These are phyloP conservation scores for Eleutherodactylus coqui DNA, from an alignment of 2,797 vertebrate species.

Conservation along the genomic window DNA sequence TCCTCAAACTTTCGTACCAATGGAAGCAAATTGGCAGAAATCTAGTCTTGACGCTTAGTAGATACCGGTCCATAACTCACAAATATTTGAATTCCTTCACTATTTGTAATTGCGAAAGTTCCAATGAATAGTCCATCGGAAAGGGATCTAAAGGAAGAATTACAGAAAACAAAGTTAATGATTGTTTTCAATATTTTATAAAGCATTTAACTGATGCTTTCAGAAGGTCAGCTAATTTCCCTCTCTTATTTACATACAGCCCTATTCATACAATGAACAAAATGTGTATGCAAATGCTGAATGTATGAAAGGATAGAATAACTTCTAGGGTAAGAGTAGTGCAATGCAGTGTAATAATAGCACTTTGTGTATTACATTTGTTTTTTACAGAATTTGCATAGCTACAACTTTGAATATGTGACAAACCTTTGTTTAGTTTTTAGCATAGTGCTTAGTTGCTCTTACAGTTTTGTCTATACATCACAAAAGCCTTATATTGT, in stretches of 20 bases:
- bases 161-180: no score
- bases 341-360: neutral
- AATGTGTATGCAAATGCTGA: slow-evolving; percentile 11
- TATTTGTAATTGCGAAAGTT: no score
- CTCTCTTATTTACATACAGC: neutral
- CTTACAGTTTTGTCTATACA: neutral
- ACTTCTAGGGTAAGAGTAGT: neutral
- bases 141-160: no score
- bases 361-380: neutral
- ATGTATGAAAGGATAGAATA: neutral
- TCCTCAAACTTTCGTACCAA: no score
- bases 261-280: neutral
- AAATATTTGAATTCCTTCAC: no score
- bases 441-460: neutral
- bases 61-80: no score
- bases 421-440: neutral
- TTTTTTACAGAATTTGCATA: neutral
- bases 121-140: no score
- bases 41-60: no score
- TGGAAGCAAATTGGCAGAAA: no score
- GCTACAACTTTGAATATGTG: neutral
- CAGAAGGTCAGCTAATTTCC: neutral
- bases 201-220: neutral
- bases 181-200: no score
- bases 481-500: neutral